Conservation (phyloP, 2,113 vertebrate genomes). For the Cheilinus undulatus region DNA sequence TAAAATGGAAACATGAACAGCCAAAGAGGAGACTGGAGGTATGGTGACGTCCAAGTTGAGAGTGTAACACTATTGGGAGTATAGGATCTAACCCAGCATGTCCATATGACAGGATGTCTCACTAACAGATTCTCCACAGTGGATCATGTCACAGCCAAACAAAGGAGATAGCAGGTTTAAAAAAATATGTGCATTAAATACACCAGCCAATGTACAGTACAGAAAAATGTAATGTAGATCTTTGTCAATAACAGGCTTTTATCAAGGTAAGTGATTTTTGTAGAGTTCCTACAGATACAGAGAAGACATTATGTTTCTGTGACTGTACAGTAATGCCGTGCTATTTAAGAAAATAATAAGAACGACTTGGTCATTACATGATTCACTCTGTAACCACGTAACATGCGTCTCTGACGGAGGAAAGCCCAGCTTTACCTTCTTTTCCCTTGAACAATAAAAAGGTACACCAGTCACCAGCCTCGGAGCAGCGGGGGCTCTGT, state of each 20-base stretch:
- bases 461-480: slow-evolving; percentile 27
- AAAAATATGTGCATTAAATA: background rate
- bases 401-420: background rate
- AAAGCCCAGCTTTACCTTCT: slow-evolving; percentile 1
- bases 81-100: slow-evolving; percentile 29
- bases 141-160: background rate
- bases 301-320: background rate
- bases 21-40: background rate
- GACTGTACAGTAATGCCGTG: background rate
- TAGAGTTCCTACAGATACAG: background rate
- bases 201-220: background rate
- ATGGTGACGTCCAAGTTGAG: slow-evolving; percentile 9
- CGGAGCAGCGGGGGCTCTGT: slow-evolving; percentile 27
- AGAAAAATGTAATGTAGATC: background rate
- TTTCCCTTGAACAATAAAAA: slow-evolving; percentile 30
- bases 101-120: slow-evolving; percentile 45
- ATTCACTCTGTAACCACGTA: background rate
- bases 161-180: background rate
- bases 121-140: slow-evolving; percentile 16
- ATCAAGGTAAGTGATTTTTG: background rate
- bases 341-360: background rate
- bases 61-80: slow-evolving; percentile 3
- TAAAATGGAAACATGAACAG: slow-evolving; percentile 20
- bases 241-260: background rate
- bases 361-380: background rate